These are phyloP conservation scores for Scortum barcoo DNA, from an alignment of 2,113 vertebrate species.

Conservation along the genomic window DNA sequence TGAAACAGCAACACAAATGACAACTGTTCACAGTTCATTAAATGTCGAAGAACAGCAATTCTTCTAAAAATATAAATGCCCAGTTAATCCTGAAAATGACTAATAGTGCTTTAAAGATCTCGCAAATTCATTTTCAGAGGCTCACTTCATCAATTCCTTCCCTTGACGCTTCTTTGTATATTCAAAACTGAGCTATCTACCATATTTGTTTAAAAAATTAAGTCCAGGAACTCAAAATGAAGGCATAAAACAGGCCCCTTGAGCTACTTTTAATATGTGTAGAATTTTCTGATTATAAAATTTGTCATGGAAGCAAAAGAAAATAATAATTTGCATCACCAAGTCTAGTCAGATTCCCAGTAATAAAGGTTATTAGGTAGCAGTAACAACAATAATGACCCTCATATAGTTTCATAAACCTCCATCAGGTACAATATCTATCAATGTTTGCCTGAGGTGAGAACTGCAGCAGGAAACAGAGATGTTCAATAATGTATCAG, in stretches of 20 bases:
- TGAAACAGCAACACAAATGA: slow-evolving; percentile 16
- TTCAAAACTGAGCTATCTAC: background rate
- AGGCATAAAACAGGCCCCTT: background rate
- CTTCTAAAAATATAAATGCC: background rate
- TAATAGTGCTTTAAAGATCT: background rate
- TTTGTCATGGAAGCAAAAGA: background rate
- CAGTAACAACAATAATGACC: slow-evolving; percentile 1
- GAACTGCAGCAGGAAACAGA: slow-evolving; percentile 65
- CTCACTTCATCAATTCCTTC: background rate
- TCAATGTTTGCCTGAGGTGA: slow-evolving; percentile 59
- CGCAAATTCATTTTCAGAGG: slow-evolving; percentile 21
- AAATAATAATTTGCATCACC: background rate
- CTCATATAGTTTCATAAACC: slow-evolving; percentile 25
- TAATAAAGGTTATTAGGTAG: background rate
- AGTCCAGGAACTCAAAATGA: background rate
- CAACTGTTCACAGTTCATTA: slow-evolving; percentile 44
- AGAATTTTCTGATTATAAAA: background rate
- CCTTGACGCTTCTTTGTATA: slow-evolving; percentile 1
- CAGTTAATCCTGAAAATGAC: slow-evolving; percentile 36
- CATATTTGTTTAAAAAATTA: background rate
- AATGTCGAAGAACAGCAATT: background rate
- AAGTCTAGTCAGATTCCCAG: background rate
- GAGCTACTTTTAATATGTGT: background rate
- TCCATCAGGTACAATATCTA: slow-evolving; percentile 28
- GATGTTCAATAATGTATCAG: slow-evolving; percentile 73